phyloP scores from a whole-genome alignment of 1,140 invertebrate genomes.

The Zelostemma sp. region DNA sequence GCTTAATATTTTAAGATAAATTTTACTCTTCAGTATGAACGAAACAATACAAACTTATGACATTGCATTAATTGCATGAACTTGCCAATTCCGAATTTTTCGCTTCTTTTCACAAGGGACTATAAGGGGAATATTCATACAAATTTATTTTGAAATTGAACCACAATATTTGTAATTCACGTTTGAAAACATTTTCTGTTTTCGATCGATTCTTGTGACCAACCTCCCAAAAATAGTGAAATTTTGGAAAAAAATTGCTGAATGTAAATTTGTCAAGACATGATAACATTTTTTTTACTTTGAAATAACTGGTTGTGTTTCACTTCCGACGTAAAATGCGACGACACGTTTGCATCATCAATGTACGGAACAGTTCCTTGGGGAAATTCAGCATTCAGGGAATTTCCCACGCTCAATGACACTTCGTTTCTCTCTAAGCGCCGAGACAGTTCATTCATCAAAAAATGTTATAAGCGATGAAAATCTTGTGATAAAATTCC shows the following conservation, averaged over 20 bases:
- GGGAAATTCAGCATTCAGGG: conserved; percentile 1
- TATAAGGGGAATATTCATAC: too few relatives aligned
- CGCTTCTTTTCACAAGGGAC: too few relatives aligned
- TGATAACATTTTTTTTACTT: conserved; percentile 1
- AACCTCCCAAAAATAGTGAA: conserved; percentile 15
- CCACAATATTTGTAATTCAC: too few relatives aligned
- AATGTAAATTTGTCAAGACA: background rate
- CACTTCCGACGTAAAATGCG: conserved; percentile 17
- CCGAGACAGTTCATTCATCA: background rate
- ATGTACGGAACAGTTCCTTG: conserved; percentile 10
- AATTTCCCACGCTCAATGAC: background rate
- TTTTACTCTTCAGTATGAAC: too few relatives aligned
- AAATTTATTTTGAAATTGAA: too few relatives aligned
- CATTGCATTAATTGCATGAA: too few relatives aligned
- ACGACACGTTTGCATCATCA: conserved; percentile 18
- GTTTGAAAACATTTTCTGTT: too few relatives aligned
- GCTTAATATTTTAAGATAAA: too few relatives aligned
- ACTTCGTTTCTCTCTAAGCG: conserved; percentile 2
- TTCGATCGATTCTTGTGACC: too few relatives aligned
- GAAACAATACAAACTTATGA: too few relatives aligned
- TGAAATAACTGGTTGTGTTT: conserved; percentile 21
- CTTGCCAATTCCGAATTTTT: too few relatives aligned
- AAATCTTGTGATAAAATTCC: too few relatives aligned
- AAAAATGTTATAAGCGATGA: background rate
- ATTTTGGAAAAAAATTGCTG: conserved; percentile 5